Evolutionary conservation across 2,797 vertebrate species (phyloP), one percentile per base, ranked within the genome.

Genomic region (Myotis planiceps): DNA sequence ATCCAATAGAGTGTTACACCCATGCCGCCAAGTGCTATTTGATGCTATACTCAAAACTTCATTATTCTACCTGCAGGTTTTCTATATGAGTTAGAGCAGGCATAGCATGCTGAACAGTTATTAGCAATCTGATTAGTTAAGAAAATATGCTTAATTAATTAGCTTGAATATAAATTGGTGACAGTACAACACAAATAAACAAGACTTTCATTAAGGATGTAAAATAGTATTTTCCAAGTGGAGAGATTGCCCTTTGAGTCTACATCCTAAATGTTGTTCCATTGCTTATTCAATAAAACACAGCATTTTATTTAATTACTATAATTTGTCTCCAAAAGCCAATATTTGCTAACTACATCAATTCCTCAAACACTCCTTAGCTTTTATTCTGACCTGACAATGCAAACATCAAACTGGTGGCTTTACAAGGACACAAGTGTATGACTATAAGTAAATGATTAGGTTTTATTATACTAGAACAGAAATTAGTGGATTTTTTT

Each of bases 311-410:
- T 74, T 93, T 79, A 94, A 84, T 88, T 85, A 34, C n/a, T 58
- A 25, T 69, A 39, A 88, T 88, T 91, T 93, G 49, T 93, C 72
- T 92, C 58, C 12, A 53, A 91, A 88, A 88, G n/a, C 51, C 88
- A 93, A 75, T 84, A 88, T 88, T 75, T 91, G 34, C 13, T 63
- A 91, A 69, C 18, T 51, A 16, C 23, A 16, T 47, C 21, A 88
- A 84, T 72, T 91, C n/a, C n/a, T 86, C 15, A 68, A 27, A 75
- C 4, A 34, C 18, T 15, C 21, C n/a, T 53, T 32, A 80, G 65
- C 2, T 79, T 88, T 93, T 88, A 80, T 60, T 45, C n/a, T 63
- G 42, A 88, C n/a, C 58, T 74, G 65, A 83, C 49, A 88, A 34
- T 29, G 1, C 47, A 69, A 80, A 21, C 55, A 55, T 92, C 58